Conservation (phyloP, 2,113 vertebrate species). For the Amphiprion percula region DNA sequence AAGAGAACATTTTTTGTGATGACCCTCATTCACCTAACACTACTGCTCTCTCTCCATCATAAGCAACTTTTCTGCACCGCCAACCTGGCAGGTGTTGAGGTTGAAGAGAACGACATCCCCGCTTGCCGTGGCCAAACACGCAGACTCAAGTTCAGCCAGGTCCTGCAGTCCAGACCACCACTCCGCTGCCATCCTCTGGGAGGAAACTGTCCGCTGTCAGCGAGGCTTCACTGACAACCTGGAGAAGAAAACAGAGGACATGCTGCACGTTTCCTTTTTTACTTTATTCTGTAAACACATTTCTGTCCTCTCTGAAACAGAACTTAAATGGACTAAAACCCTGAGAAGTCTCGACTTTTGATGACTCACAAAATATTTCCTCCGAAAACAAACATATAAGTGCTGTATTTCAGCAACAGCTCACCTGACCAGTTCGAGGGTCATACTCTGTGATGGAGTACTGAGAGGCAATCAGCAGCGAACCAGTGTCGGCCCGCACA, state of each 20-base stretch:
- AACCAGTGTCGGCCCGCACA: constrained; percentile 81
- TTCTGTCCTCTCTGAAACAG: too few species aligned
- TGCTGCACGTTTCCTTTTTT: too few species aligned
- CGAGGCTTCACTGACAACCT: constrained; percentile 89
- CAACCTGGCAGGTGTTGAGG: constrained; percentile 88
- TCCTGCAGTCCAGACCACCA: constrained; percentile 90
- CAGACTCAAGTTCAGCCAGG: constrained; percentile 90
- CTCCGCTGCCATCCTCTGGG: constrained; percentile 88
- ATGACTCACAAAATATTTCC: too few species aligned
- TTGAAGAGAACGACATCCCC: constrained; percentile 93
- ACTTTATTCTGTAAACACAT: too few species aligned
- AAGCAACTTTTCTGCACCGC: not conserved
- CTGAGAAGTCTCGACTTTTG: too few species aligned
- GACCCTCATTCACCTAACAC: not conserved
- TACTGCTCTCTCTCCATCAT: not conserved
- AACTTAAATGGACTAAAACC: too few species aligned
- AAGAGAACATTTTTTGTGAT: not conserved
- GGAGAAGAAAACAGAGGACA: not conserved
- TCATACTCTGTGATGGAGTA: too few species aligned
- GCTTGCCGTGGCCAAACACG: constrained; percentile 90
- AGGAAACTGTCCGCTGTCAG: constrained; percentile 87
- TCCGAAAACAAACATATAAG: too few species aligned
- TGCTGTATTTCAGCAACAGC: too few species aligned
- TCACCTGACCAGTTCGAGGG: too few species aligned
- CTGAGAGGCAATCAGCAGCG: constrained; percentile 87